Conservation (phyloP, 1,140 invertebrate species). For the Akabosia matsudoensis region DNA sequence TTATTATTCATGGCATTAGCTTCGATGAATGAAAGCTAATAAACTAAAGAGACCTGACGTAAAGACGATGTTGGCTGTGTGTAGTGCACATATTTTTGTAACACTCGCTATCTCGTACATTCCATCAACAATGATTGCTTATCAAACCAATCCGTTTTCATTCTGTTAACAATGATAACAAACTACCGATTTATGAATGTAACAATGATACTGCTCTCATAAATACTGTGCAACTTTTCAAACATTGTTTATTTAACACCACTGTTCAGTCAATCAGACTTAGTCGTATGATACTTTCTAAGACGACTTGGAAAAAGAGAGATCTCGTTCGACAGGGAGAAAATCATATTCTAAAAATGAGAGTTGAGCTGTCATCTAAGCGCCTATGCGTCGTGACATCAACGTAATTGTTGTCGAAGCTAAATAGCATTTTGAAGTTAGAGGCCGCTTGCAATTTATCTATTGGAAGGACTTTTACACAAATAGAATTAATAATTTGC, state of each 20-base stretch:
- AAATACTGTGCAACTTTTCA: neutral
- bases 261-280: neutral
- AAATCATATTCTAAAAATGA: neutral
- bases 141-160: neutral
- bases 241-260: neutral
- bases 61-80: too few relatives aligned
- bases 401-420: neutral
- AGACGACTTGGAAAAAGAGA: neutral
- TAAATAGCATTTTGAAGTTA: too few relatives aligned
- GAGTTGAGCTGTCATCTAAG: neutral
- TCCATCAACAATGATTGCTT: neutral
- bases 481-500: too few relatives aligned
- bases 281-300: neutral
- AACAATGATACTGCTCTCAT: neutral
- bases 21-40: constrained; percentile 22
- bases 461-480: too few relatives aligned
- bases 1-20: constrained; percentile 14
- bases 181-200: neutral
- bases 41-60: neutral
- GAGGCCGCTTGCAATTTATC: too few relatives aligned
- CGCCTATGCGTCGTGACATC: neutral
- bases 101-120: neutral
- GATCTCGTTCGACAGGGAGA: neutral
- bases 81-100: too few relatives aligned
- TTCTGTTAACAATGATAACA: neutral